Base-by-base conservation (phyloP, 2,797 vertebrate genomes). In the Microtus californicus region DNA sequence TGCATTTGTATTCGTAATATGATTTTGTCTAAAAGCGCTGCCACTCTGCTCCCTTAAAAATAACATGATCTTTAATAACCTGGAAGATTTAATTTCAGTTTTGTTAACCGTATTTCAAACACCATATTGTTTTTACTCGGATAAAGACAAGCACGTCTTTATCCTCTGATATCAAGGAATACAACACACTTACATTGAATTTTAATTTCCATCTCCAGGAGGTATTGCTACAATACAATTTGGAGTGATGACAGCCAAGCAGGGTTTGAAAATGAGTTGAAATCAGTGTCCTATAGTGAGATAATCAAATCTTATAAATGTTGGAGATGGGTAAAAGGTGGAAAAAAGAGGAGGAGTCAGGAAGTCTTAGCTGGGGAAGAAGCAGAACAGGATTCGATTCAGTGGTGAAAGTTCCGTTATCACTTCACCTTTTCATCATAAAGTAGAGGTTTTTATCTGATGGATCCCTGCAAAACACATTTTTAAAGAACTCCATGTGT, bases 341-440 rank as follows among this genome's bases (percentile, higher is more conserved):
- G 34, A 67, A 91, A 92, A 17, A 37, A 17, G 87, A 69, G 89
- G 61, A 89, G 56, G 21, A 97, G 45, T 80, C 71, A 69, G 40
- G 43, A 67, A 63, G 73, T 81, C 87, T 87, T 67, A 86, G 91
- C 87, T 93, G 54, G 45, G 78, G 34, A n/a, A 31, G 34, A 88
- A 95, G 21, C n/a, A 80, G 59, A 51, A 27, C 17, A 95, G 83
- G 86, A 93, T 96, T 67, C 89, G 95, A 93, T 89, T 61, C 90
- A 94, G 12, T 87, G 91, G 93, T 90, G 91, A 78, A 69, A 85
- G 40, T 43, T 89, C 77, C 34, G 63, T 45, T 87, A 74, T 79
- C 34, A 40, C 15, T 91, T 88, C 77, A 86, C 61, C 0, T 63
- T 85, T 77, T 85, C 40, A 40, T 94, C 40, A 54, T 82, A 89